phyloP scores from a whole-genome alignment of 2,797 vertebrate genomes.

The Neosilurus hyrtlii region DNA sequence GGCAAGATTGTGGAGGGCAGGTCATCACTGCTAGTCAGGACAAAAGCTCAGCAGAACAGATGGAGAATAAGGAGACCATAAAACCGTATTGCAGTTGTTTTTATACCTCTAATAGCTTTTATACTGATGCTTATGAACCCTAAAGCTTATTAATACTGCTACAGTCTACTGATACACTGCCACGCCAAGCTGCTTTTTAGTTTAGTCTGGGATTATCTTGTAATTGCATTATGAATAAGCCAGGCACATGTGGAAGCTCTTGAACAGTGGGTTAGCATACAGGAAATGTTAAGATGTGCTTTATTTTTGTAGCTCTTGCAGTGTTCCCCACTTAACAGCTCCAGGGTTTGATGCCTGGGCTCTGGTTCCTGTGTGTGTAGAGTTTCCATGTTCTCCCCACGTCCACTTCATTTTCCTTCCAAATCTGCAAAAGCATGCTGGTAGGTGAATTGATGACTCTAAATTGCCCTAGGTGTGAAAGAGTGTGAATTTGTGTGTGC shows the following conservation, averaged over 20 bases:
- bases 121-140: constrained; percentile 53
- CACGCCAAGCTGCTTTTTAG: constrained; percentile 28
- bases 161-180: constrained; percentile 37
- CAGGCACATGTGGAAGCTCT: not conserved
- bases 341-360: not conserved
- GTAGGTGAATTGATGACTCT: not conserved
- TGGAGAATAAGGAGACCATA: constrained; percentile 70
- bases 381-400: not conserved
- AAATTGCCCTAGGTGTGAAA: constrained; percentile 3
- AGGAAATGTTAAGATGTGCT: constrained; percentile 5
- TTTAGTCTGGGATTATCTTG: constrained; percentile 38
- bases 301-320: constrained; percentile 3
- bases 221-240: constrained; percentile 53
- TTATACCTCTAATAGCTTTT: constrained; percentile 68
- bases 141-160: constrained; percentile 62
- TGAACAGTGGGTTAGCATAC: constrained; percentile 6
- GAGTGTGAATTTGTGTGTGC: not conserved
- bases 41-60: constrained; percentile 66
- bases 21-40: constrained; percentile 61
- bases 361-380: not conserved
- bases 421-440: not conserved
- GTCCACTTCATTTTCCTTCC: not conserved
- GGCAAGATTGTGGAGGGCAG: constrained; percentile 62
- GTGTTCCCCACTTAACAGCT: not conserved
- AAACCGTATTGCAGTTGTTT: constrained; percentile 69